Evolutionary conservation across 2,113 vertebrate species (phyloP).

Genomic region (Heterotilapia buettikoferi): DNA sequence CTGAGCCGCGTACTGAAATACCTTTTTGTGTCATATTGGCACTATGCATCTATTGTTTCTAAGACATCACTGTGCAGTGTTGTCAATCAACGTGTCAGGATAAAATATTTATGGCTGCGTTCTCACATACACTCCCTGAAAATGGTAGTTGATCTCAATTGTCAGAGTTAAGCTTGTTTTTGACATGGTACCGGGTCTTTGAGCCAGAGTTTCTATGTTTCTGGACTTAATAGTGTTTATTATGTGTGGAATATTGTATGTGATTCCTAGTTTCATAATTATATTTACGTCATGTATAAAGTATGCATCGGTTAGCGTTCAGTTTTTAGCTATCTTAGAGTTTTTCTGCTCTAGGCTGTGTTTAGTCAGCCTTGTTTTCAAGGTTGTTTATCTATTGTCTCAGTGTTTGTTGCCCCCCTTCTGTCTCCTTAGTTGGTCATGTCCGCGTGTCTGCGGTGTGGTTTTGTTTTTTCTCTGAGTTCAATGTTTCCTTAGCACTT

Average conservation of each 20-base stretch:
- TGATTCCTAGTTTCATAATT: accelerated
- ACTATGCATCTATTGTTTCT: conserved; percentile 6
- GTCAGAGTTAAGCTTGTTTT: neutral
- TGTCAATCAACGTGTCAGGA: neutral
- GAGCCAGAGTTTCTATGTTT: neutral
- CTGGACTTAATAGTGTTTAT: neutral
- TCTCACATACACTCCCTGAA: neutral
- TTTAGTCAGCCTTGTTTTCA: neutral
- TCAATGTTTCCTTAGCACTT: no score
- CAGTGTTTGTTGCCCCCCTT: neutral
- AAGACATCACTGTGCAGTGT: neutral
- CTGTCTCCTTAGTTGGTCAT: neutral
- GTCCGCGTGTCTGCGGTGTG: accelerated
- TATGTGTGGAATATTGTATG: neutral
- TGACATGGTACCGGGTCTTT: neutral
- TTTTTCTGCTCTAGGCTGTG: neutral
- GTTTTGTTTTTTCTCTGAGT: neutral
- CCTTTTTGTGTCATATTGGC: conserved; percentile 40
- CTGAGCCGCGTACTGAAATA: neutral
- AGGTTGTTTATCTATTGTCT: neutral
- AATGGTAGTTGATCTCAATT: neutral
- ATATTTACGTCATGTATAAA: neutral
- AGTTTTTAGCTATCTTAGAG: neutral
- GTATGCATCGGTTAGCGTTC: neutral
- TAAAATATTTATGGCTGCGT: neutral